phyloP scores from a whole-genome alignment of 1,140 invertebrate species.

The Mylabris phalerata region DNA sequence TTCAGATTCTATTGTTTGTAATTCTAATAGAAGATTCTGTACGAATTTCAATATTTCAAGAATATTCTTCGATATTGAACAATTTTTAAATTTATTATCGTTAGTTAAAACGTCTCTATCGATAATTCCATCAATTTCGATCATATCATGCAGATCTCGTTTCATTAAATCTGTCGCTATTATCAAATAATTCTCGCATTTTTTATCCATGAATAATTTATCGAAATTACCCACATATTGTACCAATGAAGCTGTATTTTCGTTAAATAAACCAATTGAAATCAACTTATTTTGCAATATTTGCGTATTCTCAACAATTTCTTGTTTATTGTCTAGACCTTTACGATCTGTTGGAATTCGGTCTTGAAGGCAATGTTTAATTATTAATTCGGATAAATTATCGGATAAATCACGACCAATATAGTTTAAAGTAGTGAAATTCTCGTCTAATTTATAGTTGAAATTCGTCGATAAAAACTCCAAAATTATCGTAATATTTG shows the following conservation, averaged over 20 bases:
- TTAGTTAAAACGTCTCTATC: conserved; percentile 19
- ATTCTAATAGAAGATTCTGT: conserved; percentile 65
- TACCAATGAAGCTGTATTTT: conserved; percentile 38
- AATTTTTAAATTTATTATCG: conserved; percentile 39
- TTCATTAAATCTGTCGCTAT: conserved; percentile 68
- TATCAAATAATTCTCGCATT: conserved; percentile 64
- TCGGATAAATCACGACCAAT: conserved; percentile 55
- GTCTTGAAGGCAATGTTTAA: conserved; percentile 64
- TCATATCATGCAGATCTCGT: conserved; percentile 72
- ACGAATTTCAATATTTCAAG: conserved; percentile 62
- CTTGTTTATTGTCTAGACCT: conserved; percentile 59
- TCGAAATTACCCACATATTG: conserved; percentile 72
- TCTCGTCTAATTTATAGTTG: conserved; percentile 45
- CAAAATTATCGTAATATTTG: conserved; percentile 54
- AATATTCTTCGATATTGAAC: conserved; percentile 53
- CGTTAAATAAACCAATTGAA: conserved; percentile 50
- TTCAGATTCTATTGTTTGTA: conserved; percentile 52
- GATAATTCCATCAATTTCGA: conserved; percentile 47
- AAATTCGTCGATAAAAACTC: conserved; percentile 53
- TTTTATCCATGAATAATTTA: conserved; percentile 69
- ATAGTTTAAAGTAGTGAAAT: conserved; percentile 51
- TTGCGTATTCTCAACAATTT: conserved; percentile 55
- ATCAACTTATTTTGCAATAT: conserved; percentile 60
- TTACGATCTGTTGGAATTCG: conserved; percentile 68
- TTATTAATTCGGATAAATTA: conserved; percentile 58